phyloP scores from a whole-genome alignment of 2,797 vertebrate genomes.

The Steatocranus sp. region DNA sequence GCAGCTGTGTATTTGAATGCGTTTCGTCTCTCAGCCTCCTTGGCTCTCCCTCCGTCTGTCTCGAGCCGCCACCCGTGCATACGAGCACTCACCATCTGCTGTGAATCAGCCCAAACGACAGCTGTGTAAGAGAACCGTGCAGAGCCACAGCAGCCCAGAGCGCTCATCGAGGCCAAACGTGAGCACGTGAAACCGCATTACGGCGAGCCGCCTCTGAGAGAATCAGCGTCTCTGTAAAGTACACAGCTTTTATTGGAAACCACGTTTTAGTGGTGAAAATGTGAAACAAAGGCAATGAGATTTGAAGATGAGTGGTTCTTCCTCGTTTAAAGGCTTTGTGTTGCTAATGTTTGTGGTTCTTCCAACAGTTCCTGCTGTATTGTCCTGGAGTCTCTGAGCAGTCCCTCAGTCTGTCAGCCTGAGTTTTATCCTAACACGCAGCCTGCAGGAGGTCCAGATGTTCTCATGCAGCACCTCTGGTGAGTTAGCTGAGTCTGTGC shows the following conservation, averaged over 20 bases:
- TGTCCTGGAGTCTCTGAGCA: neutral
- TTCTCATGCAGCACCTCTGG: neutral
- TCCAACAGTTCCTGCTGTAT: neutral
- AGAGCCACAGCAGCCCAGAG: slow-evolving; percentile 30
- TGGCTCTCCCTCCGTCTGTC: neutral
- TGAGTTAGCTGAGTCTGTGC: neutral
- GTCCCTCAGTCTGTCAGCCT: neutral
- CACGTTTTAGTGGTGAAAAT: neutral
- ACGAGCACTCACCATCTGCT: slow-evolving; percentile 77
- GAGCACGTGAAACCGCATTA: slow-evolving; percentile 54
- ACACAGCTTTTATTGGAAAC: neutral
- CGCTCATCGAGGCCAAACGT: slow-evolving; percentile 68
- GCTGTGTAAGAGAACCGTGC: slow-evolving; percentile 82
- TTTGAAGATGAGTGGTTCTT: neutral
- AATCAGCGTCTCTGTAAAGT: neutral
- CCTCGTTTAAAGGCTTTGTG: neutral
- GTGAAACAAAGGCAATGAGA: neutral
- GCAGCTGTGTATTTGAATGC: neutral
- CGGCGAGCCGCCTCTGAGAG: slow-evolving; percentile 45
- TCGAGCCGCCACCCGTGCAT: slow-evolving; percentile 49
- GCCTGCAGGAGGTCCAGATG: neutral
- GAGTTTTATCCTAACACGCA: neutral
- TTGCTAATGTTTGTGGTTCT: neutral
- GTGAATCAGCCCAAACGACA: slow-evolving; percentile 81
- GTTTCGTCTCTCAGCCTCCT: neutral